A percentile compares a stretch with the other conserved stretches of the same genome.
Conservation (phyloP, 2,888 invertebrate species). For the Rhabditoides inermis region DNA sequence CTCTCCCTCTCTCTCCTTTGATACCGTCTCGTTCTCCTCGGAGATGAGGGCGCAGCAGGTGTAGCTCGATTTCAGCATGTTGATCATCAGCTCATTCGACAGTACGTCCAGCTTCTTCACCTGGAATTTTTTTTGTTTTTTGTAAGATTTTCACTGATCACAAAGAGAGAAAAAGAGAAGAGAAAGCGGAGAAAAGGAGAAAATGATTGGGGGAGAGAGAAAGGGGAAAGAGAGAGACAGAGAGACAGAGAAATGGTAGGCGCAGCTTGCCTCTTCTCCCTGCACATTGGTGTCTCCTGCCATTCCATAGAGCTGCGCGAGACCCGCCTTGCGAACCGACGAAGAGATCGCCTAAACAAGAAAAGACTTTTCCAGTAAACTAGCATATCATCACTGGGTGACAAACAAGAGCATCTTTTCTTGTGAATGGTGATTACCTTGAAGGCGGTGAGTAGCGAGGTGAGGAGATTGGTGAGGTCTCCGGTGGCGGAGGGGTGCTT, state of each 20-base stretch:
- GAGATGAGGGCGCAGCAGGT: slow-evolving; percentile 83
- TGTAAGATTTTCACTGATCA: too few relatives aligned
- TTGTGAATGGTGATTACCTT: too few relatives aligned
- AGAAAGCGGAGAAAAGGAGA: background rate
- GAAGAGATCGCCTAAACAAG: slow-evolving; percentile 76
- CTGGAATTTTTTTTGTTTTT: too few relatives aligned
- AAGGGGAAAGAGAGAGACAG: too few relatives aligned
- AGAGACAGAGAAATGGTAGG: too few relatives aligned
- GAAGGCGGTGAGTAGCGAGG: slow-evolving; percentile 85
- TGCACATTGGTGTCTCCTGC: slow-evolving; percentile 80
- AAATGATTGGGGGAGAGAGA: background rate
- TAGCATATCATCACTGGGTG: too few relatives aligned
- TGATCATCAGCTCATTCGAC: slow-evolving; percentile 92
- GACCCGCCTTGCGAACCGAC: slow-evolving; percentile 67
- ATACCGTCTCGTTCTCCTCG: slow-evolving; percentile 81
- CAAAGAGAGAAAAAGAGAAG: background rate
- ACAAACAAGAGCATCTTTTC: too few relatives aligned
- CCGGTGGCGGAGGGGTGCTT: slow-evolving; percentile 76
- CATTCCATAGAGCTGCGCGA: slow-evolving; percentile 37
- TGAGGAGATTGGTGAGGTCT: slow-evolving; percentile 83
- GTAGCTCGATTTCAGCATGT: slow-evolving; percentile 88
- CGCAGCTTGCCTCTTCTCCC: slow-evolving; percentile 86
- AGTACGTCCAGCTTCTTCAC: slow-evolving; percentile 90
- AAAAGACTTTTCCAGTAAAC: background rate
- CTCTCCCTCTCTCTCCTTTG: too few relatives aligned